Base-by-base conservation (phyloP, 2,888 invertebrate genomes). In the Leptothorax acervorum region DNA sequence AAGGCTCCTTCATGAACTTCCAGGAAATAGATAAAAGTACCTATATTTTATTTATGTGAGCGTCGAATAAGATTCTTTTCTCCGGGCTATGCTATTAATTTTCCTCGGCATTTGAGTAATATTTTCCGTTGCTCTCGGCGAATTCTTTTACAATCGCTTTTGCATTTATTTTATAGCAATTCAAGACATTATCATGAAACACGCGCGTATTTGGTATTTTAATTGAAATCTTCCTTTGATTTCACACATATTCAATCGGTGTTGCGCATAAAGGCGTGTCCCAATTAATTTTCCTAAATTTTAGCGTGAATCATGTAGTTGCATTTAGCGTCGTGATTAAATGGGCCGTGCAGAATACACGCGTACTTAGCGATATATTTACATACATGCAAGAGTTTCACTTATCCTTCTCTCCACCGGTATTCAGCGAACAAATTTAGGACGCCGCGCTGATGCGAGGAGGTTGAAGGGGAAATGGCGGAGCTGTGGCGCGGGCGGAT, bases 351-450 rank as follows among this genome's bases (percentile, higher is more conserved):
- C 45, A 28, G 18, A 28, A 18, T 76, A 53, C 42, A 28, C 48
- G 39, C 68, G 55, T 68, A 39, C 71, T 78, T 68, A 78, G 60
- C 71, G 35, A 71, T 81, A 79, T 81, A 79, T 71, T 79, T 79
- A 71, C 60, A 81, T 60, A 71, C 12, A 71, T 18, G 48, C 48
- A 18, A 60, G 35, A 57, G 71, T 60, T 81, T 81, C 71, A 71
- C 79, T 81, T 81, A 60, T 60, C 60, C 60, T 71, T 28, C 51
- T 28, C 48, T 53, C 8, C 28, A 45, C 60, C 48, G 71, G 39
- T 70, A 42, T 81, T 71, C 79, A 79, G 60, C 23, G 71, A 71
- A 79, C 48, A 71, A 75, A 73, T 82, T 83, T 45, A 48, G 51
- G 45, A 62, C 53, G 55, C 45, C 65, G 76, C 53, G 55, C 45